Percentiles rank a stretch among this genome's conserved stretches.
These are phyloP conservation scores for Anabacerthia variegaticeps DNA, from an alignment of 2,797 vertebrate species.

Conservation along the genomic window DNA sequence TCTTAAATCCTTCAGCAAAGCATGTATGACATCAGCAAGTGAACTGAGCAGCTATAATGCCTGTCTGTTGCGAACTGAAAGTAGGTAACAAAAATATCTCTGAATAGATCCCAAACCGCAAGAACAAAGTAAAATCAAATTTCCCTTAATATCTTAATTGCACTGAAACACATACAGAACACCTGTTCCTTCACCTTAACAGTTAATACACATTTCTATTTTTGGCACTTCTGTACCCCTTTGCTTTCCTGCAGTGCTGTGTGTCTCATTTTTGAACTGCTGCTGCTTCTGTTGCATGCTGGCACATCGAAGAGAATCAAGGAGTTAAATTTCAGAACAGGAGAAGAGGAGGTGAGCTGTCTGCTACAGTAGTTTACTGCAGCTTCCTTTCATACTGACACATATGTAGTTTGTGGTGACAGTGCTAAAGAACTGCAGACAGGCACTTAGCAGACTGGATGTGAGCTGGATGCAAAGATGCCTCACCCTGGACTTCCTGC, in stretches of 20 bases:
- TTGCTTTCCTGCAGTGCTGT: slow-evolving; percentile 37
- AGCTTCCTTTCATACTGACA: slow-evolving; percentile 72
- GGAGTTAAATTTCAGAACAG: slow-evolving; percentile 67
- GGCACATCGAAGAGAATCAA: slow-evolving; percentile 55
- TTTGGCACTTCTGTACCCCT: slow-evolving; percentile 43
- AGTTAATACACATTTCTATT: slow-evolving; percentile 46
- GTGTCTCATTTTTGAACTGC: slow-evolving; percentile 12
- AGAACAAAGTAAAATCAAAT: background rate
- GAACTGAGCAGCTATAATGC: slow-evolving; percentile 16
- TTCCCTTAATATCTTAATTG: background rate
- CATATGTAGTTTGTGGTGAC: slow-evolving; percentile 77
- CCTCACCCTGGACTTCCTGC: slow-evolving; percentile 76
- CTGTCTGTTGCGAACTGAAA: background rate
- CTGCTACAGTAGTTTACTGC: slow-evolving; percentile 72
- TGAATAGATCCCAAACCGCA: background rate
- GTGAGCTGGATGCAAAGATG: slow-evolving; percentile 80
- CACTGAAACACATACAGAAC: background rate
- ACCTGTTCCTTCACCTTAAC: slow-evolving; percentile 68
- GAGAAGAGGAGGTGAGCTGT: slow-evolving; percentile 74
- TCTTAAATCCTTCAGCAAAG: slow-evolving; percentile 28
- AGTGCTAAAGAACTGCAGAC: slow-evolving; percentile 78
- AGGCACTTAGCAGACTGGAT: slow-evolving; percentile 79
- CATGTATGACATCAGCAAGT: slow-evolving; percentile 32
- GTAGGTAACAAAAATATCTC: slow-evolving; percentile 32
- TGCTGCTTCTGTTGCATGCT: slow-evolving; percentile 36